phyloP scores from a whole-genome alignment of 2,797 vertebrate species.

The Anguilla marmorata region DNA sequence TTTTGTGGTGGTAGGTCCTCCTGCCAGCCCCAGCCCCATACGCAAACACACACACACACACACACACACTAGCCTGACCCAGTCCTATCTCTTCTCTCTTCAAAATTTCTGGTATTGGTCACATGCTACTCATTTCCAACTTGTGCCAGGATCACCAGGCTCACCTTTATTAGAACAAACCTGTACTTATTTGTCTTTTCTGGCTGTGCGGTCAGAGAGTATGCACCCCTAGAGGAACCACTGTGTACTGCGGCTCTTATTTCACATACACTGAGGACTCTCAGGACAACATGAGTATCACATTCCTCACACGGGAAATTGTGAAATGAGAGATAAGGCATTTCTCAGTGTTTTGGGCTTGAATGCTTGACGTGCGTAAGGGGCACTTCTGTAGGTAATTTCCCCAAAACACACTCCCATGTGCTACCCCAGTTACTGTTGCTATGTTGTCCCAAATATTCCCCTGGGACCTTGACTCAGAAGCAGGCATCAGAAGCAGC shows the following conservation, averaged over 20 bases:
- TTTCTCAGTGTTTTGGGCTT: conserved; percentile 21
- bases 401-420: not conserved
- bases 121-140: not conserved
- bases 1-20: not conserved
- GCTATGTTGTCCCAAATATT: conserved; percentile 38
- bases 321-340: conserved; percentile 15
- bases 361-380: not conserved
- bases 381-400: conserved; percentile 21
- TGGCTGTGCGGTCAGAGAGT: not conserved
- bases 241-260: not conserved
- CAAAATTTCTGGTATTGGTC: not conserved
- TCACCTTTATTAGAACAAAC: conserved; percentile 9
- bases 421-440: conserved; percentile 49
- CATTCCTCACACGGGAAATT: conserved; percentile 15
- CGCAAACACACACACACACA: not conserved
- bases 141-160: not conserved
- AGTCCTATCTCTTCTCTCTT: not conserved
- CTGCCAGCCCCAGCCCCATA: not conserved
- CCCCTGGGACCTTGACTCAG: conserved; percentile 40
- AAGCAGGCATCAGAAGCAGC: conserved; percentile 44
- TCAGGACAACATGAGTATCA: conserved; percentile 16
- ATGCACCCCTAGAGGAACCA: not conserved
- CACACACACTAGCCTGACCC: not conserved
- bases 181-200: not conserved
- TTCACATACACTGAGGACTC: not conserved